Evolutionary conservation across 1,140 invertebrate genomes (phyloP).

Genomic region (Ctenoplectra terminalis): DNA sequence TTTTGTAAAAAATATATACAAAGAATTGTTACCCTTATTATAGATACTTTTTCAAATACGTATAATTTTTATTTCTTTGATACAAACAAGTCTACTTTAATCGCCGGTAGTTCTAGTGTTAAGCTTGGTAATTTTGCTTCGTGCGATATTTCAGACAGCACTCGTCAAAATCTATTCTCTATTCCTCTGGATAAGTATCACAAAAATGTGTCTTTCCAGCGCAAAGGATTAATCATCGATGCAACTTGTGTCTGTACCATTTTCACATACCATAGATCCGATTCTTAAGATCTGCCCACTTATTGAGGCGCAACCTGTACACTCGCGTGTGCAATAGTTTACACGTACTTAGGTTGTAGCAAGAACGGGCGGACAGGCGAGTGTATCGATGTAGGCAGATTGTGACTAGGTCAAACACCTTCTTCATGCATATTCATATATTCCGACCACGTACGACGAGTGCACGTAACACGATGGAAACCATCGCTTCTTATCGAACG

Average conservation of each 20-base stretch:
- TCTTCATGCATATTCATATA: conserved; percentile 63
- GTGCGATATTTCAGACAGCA: no score
- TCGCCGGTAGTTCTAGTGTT: no score
- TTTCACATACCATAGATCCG: background rate
- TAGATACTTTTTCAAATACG: no score
- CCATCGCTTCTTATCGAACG: conserved; percentile 32
- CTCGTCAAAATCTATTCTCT: no score
- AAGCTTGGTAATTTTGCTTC: no score
- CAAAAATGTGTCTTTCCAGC: no score
- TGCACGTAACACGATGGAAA: conserved; percentile 44
- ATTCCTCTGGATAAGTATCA: no score
- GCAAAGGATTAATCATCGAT: background rate
- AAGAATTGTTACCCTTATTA: no score
- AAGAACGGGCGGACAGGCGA: conserved; percentile 25
- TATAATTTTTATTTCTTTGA: no score
- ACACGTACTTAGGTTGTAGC: conserved; percentile 33
- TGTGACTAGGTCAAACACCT: conserved; percentile 66
- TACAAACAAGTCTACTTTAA: no score
- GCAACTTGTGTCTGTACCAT: background rate
- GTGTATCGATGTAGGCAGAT: conserved; percentile 16
- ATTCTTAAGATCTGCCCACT: background rate
- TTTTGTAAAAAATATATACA: no score
- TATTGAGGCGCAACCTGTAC: background rate
- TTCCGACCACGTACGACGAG: conserved; percentile 49
- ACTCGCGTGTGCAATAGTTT: conserved; percentile 30